Evolutionary conservation across 2,888 invertebrate genomes (phyloP).

Genomic region (Tinea pellionella): DNA sequence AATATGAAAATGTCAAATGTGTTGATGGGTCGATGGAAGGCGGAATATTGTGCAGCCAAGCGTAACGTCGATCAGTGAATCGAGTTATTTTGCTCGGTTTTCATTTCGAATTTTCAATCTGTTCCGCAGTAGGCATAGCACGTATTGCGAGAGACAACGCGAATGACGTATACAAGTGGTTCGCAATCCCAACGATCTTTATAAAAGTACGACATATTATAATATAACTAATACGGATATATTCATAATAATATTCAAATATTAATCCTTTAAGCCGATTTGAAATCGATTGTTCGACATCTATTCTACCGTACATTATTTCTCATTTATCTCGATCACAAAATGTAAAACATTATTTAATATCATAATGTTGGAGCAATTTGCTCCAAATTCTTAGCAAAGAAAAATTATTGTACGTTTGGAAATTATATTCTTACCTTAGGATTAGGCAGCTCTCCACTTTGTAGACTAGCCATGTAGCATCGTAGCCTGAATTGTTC

Average conservation of each 20-base stretch:
- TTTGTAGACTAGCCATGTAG: constrained; percentile 97
- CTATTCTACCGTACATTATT: neutral
- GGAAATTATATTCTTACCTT: constrained; percentile 73
- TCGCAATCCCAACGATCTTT: neutral
- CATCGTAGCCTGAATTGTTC: constrained; percentile 96
- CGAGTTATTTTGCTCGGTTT: constrained; percentile 7
- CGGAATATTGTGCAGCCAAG: constrained; percentile 1
- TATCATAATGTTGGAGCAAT: no score
- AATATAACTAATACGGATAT: neutral
- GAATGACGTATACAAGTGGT: neutral
- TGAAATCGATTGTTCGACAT: neutral
- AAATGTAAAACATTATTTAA: no score
- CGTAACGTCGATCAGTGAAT: constrained; percentile 1
- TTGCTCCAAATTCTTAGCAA: no score
- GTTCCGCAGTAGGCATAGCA: neutral
- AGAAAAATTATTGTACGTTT: no score
- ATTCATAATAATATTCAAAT: neutral
- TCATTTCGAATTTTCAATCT: constrained; percentile 7
- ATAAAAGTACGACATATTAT: neutral
- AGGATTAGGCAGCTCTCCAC: constrained; percentile 95
- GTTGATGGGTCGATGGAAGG: constrained; percentile 1
- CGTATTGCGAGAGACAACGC: neutral
- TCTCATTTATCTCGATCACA: neutral
- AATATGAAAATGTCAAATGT: constrained; percentile 1
- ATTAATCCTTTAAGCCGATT: neutral